Percentiles rank a stretch among this genome's conserved stretches.
phyloP scores from a whole-genome alignment of 2,888 invertebrate genomes.

The Lepidocyrtinus sp. region DNA sequence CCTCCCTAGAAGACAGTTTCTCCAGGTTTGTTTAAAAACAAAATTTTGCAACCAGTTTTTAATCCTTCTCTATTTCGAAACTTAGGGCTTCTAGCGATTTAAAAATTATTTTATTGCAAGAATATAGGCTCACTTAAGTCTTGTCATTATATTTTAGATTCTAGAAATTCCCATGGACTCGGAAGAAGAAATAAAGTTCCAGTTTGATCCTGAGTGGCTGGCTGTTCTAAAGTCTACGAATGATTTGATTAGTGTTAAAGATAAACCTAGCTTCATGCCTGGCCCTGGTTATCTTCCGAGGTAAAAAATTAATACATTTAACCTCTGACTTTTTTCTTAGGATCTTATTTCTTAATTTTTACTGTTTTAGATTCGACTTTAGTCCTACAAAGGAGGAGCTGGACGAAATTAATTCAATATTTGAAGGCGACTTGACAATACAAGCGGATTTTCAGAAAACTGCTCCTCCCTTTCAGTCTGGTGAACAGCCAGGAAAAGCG shows the following conservation, averaged over 20 bases:
- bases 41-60: slow-evolving; percentile 1
- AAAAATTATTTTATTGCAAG: slow-evolving; percentile 9
- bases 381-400: slow-evolving; percentile 84
- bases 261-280: slow-evolving; percentile 84
- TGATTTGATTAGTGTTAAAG: slow-evolving; percentile 85
- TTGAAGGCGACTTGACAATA: slow-evolving; percentile 80
- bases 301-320: slow-evolving; percentile 72
- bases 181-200: slow-evolving; percentile 72
- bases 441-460: slow-evolving; percentile 86
- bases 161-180: slow-evolving; percentile 63
- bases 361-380: slow-evolving; percentile 79
- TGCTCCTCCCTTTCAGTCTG: slow-evolving; percentile 76
- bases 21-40: slow-evolving; percentile 79
- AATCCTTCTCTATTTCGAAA: not conserved
- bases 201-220: slow-evolving; percentile 96
- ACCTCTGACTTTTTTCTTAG: not conserved
- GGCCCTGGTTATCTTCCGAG: slow-evolving; percentile 82
- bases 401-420: slow-evolving; percentile 77
- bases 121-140: too few species aligned
- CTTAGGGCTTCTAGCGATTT: not conserved
- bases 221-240: slow-evolving; percentile 90
- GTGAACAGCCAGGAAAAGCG: slow-evolving; percentile 59
- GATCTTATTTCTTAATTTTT: slow-evolving; percentile 20
- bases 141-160: slow-evolving; percentile 54
- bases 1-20: slow-evolving; percentile 87